Percentiles rank a stretch among this genome's conserved stretches.
Evolutionary conservation across 2,888 invertebrate species (phyloP).

Genomic region (Orchestes rusci): DNA sequence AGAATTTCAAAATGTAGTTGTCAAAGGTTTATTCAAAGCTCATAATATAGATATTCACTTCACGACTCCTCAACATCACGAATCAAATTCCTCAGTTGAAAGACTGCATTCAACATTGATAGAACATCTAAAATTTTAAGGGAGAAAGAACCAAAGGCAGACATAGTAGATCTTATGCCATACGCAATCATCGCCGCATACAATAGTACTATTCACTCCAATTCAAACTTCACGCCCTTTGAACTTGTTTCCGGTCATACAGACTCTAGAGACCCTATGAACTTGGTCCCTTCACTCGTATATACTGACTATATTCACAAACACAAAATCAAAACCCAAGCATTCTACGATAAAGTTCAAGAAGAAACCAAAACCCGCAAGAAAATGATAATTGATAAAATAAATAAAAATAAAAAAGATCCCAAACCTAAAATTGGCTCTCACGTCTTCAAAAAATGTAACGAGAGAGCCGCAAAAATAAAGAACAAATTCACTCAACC

Average conservation of each 20-base stretch:
- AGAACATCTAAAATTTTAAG: too few relatives aligned
- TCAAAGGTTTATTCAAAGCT: too few relatives aligned
- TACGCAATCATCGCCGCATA: constrained; percentile 14
- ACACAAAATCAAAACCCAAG: constrained; percentile 13
- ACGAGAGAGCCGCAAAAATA: background rate
- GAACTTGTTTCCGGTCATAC: constrained; percentile 11
- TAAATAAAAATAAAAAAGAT: background rate
- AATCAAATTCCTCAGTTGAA: too few relatives aligned
- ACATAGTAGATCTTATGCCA: constrained; percentile 7
- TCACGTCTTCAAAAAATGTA: constrained; percentile 4
- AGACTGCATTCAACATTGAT: too few relatives aligned
- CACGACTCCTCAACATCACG: too few relatives aligned
- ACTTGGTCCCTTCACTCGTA: constrained; percentile 6
- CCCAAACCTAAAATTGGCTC: background rate
- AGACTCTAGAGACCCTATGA: constrained; percentile 14
- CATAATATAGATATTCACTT: too few relatives aligned
- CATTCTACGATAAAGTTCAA: constrained; percentile 9
- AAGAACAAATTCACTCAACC: constrained; percentile 3
- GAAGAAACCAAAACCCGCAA: too few relatives aligned
- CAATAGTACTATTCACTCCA: constrained; percentile 14
- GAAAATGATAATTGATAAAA: too few relatives aligned
- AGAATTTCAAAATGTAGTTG: too few relatives aligned
- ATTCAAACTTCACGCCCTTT: constrained; percentile 10
- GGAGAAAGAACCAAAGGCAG: too few relatives aligned
- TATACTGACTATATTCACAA: constrained; percentile 9